phyloP scores from a whole-genome alignment of 2,113 vertebrate species.

The Ochotona princeps region DNA sequence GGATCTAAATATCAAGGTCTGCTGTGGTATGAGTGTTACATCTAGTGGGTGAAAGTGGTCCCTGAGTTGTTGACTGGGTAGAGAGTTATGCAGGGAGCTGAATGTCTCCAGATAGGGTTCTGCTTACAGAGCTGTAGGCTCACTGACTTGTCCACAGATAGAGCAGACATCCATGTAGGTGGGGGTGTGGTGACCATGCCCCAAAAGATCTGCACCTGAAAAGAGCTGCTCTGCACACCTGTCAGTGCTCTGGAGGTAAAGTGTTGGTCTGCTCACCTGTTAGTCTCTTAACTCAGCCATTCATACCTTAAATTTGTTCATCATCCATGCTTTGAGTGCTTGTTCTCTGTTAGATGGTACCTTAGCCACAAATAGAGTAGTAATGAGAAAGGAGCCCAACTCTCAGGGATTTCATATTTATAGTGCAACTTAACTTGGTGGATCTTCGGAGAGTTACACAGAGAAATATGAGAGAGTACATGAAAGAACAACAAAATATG shows the following conservation, averaged over 20 bases:
- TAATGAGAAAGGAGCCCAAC: not conserved
- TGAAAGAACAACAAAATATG: conserved; percentile 10
- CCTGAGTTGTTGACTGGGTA: not conserved
- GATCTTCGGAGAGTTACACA: not conserved
- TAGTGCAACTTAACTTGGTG: not conserved
- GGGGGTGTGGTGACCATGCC: not conserved
- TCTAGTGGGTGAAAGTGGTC: not conserved
- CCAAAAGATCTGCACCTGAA: not conserved
- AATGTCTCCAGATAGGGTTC: not conserved
- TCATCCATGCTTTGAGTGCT: not conserved
- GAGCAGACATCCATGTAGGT: not conserved
- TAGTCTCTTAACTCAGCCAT: not conserved
- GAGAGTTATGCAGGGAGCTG: not conserved
- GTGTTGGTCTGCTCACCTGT: not conserved
- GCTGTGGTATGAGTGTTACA: not conserved
- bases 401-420: conserved; percentile 38
- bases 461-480: conserved; percentile 8
- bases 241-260: not conserved
- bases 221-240: conserved; percentile 5
- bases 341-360: not conserved
- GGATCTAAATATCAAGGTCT: not conserved
- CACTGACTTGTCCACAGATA: not conserved
- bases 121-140: conserved; percentile 5
- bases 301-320: conserved; percentile 16
- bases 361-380: not conserved